Percentiles rank a stretch among this genome's conserved stretches.
These are phyloP conservation scores for Muntiacus muntjak DNA, from an alignment of 2,113 vertebrate genomes.

Conservation along the genomic window DNA sequence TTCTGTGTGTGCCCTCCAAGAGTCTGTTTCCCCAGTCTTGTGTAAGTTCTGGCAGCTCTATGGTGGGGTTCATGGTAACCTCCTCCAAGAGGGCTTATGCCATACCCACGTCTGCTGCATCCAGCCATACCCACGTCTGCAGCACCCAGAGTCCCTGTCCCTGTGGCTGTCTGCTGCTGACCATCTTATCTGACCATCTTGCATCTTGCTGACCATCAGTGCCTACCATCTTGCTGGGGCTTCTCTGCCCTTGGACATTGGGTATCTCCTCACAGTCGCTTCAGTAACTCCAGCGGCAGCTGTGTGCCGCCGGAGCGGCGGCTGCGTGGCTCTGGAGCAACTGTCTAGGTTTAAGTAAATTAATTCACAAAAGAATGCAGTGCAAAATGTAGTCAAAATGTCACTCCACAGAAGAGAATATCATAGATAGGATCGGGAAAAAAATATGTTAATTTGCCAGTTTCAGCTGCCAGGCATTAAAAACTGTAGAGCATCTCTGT, in stretches of 20 bases:
- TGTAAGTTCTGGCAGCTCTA: not conserved
- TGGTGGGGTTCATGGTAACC: not conserved
- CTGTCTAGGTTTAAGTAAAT: not conserved
- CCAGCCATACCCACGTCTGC: not conserved
- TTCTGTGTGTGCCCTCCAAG: not conserved
- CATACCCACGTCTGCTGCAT: too few species aligned
- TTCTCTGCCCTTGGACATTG: not conserved
- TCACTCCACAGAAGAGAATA: not conserved
- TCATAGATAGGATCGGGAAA: not conserved
- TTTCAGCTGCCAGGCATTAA: not conserved
- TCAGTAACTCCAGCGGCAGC: not conserved
- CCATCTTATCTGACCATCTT: not conserved
- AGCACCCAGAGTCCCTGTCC: not conserved
- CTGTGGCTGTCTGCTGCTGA: not conserved
- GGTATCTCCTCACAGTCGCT: not conserved
- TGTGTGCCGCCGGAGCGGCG: not conserved
- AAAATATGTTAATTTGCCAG: not conserved
- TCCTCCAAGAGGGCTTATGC: not conserved
- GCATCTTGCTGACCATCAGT: not conserved
- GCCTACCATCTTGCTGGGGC: not conserved
- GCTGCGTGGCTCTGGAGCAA: not conserved
- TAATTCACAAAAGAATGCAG: not conserved
- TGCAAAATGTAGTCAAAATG: not conserved
- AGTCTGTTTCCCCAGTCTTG: not conserved
- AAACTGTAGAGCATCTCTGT: not conserved